Evolutionary conservation across 2,888 invertebrate species (phyloP), one percentile per base, ranked within the genome.

Genomic region (Ophion ellenae): DNA sequence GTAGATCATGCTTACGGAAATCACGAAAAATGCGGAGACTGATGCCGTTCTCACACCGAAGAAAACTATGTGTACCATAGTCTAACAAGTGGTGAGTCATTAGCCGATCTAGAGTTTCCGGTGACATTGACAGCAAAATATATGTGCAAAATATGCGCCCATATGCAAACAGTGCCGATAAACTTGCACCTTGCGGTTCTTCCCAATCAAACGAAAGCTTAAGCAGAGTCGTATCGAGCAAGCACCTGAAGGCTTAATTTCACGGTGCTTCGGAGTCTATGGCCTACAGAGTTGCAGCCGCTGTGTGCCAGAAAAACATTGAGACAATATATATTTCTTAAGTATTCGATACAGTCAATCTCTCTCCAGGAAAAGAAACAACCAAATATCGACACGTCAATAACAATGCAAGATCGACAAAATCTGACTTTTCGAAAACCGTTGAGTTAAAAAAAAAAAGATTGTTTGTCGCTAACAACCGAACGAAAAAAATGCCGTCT

Each of bases 1-100:
- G 85, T 87, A 1, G 74, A 86, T 59, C 89, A 90, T 84, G 82
- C 87, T 70, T 90, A 87, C 67, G 85, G 81, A 47, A 71, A 85
- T 57, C 89, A 89, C 66, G 86, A 84, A 28, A 73, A 86, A 14
- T 90, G 88, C 71, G 86, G 86, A 9, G 20, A 32, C 20, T 90
- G 88, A 89, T 89, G 90, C 75, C 61, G 71, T 20, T 78, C 61
- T 63, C 64, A 63, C 9, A 73, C 36, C n/a, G 53, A 84, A 40
- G 70, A 69, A n/a, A 63, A 83, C 28, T 70, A 77, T 69, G 11
- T 67, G 32, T 67, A 85, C 45, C 57, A 82, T 69, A 28, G 45
- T 69, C 74, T 7, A 40, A 40, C 75, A 24, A 63, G 53, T 24
- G 80, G 75, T 20, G 75, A 84, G 47, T 63, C 74, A 17, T 80